Evolutionary conservation across 2,888 invertebrate genomes (phyloP).

Genomic region (Parelbella ahira): DNA sequence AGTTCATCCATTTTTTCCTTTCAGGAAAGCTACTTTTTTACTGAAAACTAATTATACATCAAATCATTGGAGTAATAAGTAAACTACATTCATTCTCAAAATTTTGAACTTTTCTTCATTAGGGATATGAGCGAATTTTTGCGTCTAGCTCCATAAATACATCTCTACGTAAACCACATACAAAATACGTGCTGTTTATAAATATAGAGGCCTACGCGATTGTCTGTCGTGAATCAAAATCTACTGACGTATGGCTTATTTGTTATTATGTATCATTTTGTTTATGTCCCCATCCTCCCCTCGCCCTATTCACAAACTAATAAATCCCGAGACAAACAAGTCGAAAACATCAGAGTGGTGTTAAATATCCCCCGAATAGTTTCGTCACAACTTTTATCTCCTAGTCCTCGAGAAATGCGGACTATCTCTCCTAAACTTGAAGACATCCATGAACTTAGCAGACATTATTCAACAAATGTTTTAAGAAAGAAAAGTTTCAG

Average conservation of each 20-base stretch:
- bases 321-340: slow-evolving; percentile 8
- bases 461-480: slow-evolving; percentile 13
- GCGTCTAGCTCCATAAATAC: too few species aligned
- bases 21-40: too few species aligned
- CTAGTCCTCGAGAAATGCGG: neutral
- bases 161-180: too few species aligned
- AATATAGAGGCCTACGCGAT: too few species aligned
- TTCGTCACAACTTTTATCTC: slow-evolving; percentile 1
- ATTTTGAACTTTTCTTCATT: neutral
- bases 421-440: slow-evolving; percentile 11
- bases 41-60: neutral
- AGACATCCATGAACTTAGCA: slow-evolving; percentile 6
- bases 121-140: neutral
- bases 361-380: slow-evolving; percentile 9
- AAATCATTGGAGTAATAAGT: neutral
- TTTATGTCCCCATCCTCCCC: neutral
- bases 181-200: too few species aligned
- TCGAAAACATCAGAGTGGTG: slow-evolving; percentile 1
- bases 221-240: too few species aligned
- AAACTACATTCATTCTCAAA: neutral
- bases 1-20: too few species aligned
- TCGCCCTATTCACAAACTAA: neutral
- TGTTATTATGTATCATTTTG: neutral
- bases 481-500: slow-evolving; percentile 10
- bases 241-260: neutral